Conservation (phyloP, 2,797 vertebrate genomes). For the Pantherophis alleghaniensis region DNA sequence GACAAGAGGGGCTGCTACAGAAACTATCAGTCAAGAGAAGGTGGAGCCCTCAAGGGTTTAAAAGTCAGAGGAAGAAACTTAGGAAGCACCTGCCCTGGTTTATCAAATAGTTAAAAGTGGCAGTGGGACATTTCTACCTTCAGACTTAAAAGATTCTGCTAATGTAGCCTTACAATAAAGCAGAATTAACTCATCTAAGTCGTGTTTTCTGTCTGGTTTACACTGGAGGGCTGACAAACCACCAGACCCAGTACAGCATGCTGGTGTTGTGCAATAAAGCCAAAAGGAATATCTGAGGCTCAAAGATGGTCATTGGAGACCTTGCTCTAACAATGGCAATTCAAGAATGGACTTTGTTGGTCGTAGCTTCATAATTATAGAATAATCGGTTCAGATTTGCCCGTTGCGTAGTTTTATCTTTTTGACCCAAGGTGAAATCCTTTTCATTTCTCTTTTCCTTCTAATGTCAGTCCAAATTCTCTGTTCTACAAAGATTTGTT, state of each 20-base stretch:
- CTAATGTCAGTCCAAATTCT: neutral
- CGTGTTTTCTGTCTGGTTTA: no score
- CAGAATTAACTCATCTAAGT: no score
- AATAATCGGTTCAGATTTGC: neutral
- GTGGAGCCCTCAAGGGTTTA: neutral
- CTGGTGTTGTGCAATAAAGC: neutral
- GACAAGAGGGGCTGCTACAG: neutral
- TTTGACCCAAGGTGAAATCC: neutral
- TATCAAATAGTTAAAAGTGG: no score
- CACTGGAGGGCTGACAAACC: no score
- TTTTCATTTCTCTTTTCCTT: neutral
- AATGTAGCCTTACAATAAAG: no score
- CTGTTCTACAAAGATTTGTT: neutral
- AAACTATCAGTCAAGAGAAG: neutral
- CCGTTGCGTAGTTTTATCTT: neutral
- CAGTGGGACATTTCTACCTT: no score
- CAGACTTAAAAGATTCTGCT: no score
- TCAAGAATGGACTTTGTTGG: neutral
- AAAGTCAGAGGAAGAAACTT: neutral
- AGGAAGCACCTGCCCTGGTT: no score
- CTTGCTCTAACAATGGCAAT: neutral
- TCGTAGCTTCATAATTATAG: neutral
- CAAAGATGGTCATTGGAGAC: neutral
- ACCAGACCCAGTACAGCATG: neutral
- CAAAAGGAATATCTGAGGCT: neutral